Conservation (phyloP, 2,888 invertebrate species). For the Lasioglossum calceatum region DNA sequence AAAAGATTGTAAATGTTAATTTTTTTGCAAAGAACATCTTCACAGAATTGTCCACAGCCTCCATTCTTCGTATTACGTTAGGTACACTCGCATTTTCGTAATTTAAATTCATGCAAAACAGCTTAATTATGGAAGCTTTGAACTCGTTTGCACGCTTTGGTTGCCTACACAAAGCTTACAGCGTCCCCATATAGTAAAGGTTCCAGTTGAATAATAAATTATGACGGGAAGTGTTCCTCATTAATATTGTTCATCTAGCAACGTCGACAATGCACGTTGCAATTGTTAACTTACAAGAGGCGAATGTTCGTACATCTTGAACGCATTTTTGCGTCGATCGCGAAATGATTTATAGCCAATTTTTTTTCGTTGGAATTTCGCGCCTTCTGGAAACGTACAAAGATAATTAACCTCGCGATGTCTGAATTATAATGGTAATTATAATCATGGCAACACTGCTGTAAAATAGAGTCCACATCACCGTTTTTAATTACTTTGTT, state of each 20-base stretch:
- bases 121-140: background rate
- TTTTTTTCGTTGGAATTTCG: background rate
- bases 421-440: background rate
- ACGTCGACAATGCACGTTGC: background rate
- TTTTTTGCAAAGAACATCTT: background rate
- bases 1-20: too few species aligned
- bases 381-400: background rate
- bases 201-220: background rate
- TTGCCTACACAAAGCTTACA: background rate
- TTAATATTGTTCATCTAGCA: background rate
- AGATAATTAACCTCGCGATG: background rate
- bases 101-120: constrained; percentile 1
- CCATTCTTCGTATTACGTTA: too few species aligned
- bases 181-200: background rate
- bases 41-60: too few species aligned
- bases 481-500: background rate
- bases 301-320: background rate
- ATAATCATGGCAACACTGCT: background rate
- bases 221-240: background rate
- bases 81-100: background rate
- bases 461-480: background rate
- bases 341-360: background rate
- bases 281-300: background rate
- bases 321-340: background rate
- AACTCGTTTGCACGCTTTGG: constrained; percentile 2